Conservation (phyloP, 2,113 vertebrate genomes). For the Lophura nycthemera region DNA sequence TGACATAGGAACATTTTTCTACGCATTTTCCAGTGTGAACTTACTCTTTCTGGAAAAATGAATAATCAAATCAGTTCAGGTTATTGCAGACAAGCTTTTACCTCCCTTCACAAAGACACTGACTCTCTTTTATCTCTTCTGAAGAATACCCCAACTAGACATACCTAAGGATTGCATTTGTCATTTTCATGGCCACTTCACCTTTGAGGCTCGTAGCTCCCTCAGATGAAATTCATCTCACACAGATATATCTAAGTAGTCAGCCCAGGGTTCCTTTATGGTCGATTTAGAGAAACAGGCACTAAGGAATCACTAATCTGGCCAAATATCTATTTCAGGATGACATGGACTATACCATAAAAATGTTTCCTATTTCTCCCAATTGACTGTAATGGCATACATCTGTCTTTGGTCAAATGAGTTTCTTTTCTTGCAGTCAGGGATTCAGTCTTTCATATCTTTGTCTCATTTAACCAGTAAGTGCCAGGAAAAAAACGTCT, state of each 20-base stretch:
- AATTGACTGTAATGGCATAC: background rate
- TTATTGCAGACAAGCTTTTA: background rate
- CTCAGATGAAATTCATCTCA: background rate
- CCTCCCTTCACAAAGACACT: background rate
- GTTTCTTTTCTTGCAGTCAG: background rate
- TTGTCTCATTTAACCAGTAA: background rate
- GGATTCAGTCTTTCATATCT: background rate
- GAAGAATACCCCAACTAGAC: background rate
- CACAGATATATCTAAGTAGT: background rate
- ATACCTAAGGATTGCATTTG: background rate
- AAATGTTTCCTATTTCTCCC: conserved; percentile 17
- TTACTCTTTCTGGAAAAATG: background rate
- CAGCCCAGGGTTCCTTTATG: background rate
- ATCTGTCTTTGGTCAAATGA: conserved; percentile 39
- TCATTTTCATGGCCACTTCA: background rate
- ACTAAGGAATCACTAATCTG: conserved; percentile 29
- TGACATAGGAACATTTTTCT: background rate
- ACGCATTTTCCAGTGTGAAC: background rate
- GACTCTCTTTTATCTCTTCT: background rate
- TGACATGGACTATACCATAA: conserved; percentile 10
- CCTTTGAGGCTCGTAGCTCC: background rate
- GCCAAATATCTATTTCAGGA: conserved; percentile 28
- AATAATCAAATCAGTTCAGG: background rate
- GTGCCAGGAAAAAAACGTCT: background rate
- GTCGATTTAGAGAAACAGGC: background rate